phyloP scores from a whole-genome alignment of 2,888 invertebrate species.

The Drosophila borealis region DNA sequence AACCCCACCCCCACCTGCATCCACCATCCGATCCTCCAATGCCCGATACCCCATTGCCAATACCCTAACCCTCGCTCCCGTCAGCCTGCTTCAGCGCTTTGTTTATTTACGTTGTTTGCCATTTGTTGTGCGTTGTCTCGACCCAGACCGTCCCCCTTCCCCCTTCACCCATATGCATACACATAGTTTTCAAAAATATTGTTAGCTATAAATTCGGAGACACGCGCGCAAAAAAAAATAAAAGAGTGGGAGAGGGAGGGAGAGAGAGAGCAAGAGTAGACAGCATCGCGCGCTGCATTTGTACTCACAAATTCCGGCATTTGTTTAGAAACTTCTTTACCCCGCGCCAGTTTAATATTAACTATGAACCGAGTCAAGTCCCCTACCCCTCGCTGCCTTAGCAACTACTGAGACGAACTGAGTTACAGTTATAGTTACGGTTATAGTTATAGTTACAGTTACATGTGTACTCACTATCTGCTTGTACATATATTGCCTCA shows the following conservation, averaged over 20 bases:
- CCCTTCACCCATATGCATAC: background rate
- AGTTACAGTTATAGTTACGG: slow-evolving; percentile 1
- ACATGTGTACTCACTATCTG: slow-evolving; percentile 20
- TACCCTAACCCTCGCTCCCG: background rate
- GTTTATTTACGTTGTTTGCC: slow-evolving; percentile 77
- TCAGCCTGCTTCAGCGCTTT: slow-evolving; percentile 37
- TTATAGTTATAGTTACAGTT: background rate
- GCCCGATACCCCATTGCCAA: slow-evolving; percentile 12
- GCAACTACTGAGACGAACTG: background rate
- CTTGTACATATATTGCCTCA: slow-evolving; percentile 2
- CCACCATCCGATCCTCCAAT: slow-evolving; percentile 7
- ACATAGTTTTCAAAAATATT: slow-evolving; percentile 68
- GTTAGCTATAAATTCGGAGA: slow-evolving; percentile 71
- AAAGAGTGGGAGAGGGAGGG: background rate
- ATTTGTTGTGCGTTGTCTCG: slow-evolving; percentile 59
- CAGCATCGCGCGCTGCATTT: slow-evolving; percentile 49
- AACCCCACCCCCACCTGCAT: background rate
- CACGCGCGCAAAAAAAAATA: slow-evolving; percentile 30
- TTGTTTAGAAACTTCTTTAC: slow-evolving; percentile 49
- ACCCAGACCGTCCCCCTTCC: slow-evolving; percentile 3
- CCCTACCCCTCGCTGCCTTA: background rate
- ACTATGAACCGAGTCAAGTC: slow-evolving; percentile 41
- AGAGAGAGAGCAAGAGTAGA: background rate
- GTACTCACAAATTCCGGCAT: slow-evolving; percentile 57
- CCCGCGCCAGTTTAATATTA: slow-evolving; percentile 45